Percentiles rank a stretch among this genome's conserved stretches.
phyloP scores from a whole-genome alignment of 2,797 vertebrate genomes.

The Coregonus suidteri region DNA sequence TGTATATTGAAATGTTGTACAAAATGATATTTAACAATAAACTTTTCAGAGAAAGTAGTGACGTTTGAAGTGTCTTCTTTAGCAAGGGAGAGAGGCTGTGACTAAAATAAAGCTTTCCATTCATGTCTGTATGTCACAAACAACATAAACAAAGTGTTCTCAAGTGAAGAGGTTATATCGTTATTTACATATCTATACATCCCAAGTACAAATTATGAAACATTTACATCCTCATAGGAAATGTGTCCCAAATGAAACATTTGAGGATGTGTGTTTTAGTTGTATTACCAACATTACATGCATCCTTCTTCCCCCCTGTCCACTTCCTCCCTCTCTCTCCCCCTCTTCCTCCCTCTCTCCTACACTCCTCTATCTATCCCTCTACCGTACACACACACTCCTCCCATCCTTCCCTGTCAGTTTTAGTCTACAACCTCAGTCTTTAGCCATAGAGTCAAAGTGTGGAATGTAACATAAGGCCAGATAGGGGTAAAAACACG shows the following conservation, averaged over 20 bases:
- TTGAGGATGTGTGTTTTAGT: background rate
- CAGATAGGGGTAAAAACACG: background rate
- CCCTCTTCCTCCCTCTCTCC: background rate
- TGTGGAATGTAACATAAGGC: background rate
- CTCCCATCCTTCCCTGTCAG: background rate
- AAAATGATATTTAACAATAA: conserved; percentile 83
- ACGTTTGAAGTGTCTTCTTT: conserved; percentile 17
- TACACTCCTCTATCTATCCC: background rate
- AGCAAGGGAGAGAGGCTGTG: background rate
- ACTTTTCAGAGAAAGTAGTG: conserved; percentile 67
- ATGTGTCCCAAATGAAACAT: background rate
- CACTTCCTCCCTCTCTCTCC: background rate
- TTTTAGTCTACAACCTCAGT: background rate
- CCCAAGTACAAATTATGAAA: conserved; percentile 64
- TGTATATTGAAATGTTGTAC: conserved; percentile 77
- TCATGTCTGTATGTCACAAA: background rate
- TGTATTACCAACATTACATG: conserved; percentile 4
- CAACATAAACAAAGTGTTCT: conserved; percentile 1
- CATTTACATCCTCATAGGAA: conserved; percentile 24
- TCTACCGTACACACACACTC: background rate
- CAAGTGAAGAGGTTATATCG: conserved; percentile 67
- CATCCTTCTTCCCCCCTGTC: conserved; percentile 26
- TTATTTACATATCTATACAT: conserved; percentile 74
- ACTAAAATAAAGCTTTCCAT: background rate
- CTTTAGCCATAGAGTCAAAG: background rate